These are phyloP conservation scores for Nibea albiflora DNA, from an alignment of 2,113 vertebrate genomes.

Conservation along the genomic window DNA sequence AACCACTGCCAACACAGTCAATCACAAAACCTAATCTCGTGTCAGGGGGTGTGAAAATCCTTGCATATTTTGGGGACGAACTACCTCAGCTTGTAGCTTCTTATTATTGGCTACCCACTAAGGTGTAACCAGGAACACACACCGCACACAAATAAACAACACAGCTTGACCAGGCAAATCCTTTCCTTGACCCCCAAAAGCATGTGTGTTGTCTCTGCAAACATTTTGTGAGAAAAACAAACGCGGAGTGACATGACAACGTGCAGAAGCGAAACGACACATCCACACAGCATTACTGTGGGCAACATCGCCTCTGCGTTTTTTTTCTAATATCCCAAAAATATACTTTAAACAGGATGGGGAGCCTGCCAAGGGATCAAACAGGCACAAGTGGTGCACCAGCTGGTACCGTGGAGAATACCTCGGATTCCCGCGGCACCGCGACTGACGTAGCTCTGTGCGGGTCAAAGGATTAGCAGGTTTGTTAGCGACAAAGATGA, in stretches of 20 bases:
- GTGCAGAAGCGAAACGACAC: constrained; percentile 60
- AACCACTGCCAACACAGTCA: neutral
- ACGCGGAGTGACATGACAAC: constrained; percentile 55
- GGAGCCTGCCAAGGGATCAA: constrained; percentile 77
- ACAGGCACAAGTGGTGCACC: constrained; percentile 75
- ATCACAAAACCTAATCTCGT: neutral
- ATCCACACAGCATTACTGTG: constrained; percentile 60
- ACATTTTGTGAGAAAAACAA: constrained; percentile 49
- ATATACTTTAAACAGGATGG: constrained; percentile 66
- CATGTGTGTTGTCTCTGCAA: constrained; percentile 20
- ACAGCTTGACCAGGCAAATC: constrained; percentile 43
- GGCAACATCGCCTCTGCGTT: constrained; percentile 54
- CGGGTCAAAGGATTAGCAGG: constrained; percentile 68
- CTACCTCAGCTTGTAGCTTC: constrained; percentile 17
- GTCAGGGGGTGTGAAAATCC: neutral
- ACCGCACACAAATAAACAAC: constrained; percentile 39
- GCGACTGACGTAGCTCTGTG: constrained; percentile 56
- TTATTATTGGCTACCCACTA: constrained; percentile 40
- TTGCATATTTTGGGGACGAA: constrained; percentile 18
- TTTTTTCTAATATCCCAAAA: constrained; percentile 69
- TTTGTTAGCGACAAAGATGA: constrained; percentile 64
- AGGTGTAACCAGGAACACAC: constrained; percentile 37
- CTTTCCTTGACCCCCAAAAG: constrained; percentile 47
- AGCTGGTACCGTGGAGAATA: constrained; percentile 76
- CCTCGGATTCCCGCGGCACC: constrained; percentile 67